These are phyloP conservation scores for Zosterops japonicus DNA, from an alignment of 2,113 vertebrate genomes.

Conservation along the genomic window DNA sequence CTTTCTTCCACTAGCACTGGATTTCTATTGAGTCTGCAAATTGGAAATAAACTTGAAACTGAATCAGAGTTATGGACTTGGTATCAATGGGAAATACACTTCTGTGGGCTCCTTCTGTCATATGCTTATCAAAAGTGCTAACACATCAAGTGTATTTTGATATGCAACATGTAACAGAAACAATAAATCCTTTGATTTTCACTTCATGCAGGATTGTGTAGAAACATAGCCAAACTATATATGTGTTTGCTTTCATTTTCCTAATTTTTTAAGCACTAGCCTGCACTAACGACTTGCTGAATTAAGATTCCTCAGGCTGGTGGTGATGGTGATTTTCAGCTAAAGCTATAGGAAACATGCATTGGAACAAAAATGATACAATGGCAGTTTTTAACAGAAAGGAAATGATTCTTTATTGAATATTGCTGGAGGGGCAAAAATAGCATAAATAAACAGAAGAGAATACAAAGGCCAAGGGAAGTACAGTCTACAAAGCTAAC, in stretches of 20 bases:
- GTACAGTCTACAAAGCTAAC: not conserved
- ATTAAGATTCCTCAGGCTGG: not conserved
- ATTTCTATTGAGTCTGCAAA: not conserved
- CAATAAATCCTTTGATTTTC: not conserved
- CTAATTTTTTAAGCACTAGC: not conserved
- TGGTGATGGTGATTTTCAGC: not conserved
- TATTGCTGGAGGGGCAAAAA: slow-evolving; percentile 7
- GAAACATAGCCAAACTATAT: not conserved
- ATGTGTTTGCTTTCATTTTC: not conserved
- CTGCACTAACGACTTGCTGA: not conserved
- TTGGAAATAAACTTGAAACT: not conserved
- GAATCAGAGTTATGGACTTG: not conserved
- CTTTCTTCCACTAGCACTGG: not conserved
- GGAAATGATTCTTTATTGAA: not conserved
- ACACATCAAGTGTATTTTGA: not conserved
- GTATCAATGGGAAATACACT: not conserved
- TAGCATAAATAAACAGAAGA: slow-evolving; percentile 28
- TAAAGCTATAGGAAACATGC: not conserved
- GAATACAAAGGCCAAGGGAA: slow-evolving; percentile 31
- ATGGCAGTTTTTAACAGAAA: slow-evolving; percentile 1
- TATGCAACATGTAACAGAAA: not conserved
- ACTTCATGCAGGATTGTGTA: not conserved
- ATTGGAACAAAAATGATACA: not conserved
- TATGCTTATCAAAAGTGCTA: not conserved
- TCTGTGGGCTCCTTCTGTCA: not conserved